Conservation (phyloP, 2,888 invertebrate species). For the Plebejus melissa region DNA sequence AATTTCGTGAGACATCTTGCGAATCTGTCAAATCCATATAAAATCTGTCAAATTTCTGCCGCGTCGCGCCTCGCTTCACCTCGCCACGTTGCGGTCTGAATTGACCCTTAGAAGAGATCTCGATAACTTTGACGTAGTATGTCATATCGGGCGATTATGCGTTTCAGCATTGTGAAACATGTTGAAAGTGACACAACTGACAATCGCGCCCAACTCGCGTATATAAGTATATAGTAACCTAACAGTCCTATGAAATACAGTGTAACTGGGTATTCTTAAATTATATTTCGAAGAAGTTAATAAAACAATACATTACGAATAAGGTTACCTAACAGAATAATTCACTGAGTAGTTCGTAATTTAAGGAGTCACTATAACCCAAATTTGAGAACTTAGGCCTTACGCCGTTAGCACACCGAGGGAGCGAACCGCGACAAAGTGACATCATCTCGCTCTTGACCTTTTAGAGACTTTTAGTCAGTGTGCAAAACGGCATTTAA, state of each 20-base stretch:
- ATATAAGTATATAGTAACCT: slow-evolving; percentile 34
- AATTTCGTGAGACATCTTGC: no score
- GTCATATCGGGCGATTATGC: no score
- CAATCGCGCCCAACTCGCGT: no score
- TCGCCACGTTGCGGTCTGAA: no score
- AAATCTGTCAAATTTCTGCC: no score
- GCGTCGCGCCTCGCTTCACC: no score
- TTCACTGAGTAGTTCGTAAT: neutral
- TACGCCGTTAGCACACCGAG: neutral
- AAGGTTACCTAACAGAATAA: neutral
- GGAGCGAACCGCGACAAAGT: neutral
- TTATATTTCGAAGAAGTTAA: no score
- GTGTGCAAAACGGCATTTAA: neutral
- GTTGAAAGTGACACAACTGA: no score
- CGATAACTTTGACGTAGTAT: no score
- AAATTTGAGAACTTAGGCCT: neutral
- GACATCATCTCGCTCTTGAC: neutral
- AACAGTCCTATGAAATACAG: slow-evolving; percentile 44
- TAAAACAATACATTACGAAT: neutral
- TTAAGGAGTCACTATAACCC: neutral
- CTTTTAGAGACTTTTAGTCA: neutral
- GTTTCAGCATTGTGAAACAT: no score
- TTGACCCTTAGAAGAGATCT: no score
- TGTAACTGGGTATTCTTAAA: slow-evolving; percentile 7
- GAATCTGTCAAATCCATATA: no score